These are phyloP conservation scores for Andricus curvator DNA, from an alignment of 2,888 invertebrate genomes.

Conservation along the genomic window DNA sequence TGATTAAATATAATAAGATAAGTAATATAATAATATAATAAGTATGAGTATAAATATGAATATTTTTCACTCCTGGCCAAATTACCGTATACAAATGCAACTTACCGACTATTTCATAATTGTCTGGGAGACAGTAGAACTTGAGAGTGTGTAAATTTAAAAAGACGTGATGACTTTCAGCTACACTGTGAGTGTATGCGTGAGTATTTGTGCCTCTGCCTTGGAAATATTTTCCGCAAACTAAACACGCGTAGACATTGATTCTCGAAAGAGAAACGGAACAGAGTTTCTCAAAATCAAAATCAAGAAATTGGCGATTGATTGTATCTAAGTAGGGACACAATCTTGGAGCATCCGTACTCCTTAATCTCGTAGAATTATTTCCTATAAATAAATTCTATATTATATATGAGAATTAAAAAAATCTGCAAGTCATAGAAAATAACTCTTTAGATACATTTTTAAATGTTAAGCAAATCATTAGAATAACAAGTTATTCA, in stretches of 20 bases:
- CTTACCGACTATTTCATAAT: conserved; percentile 98
- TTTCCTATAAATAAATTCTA: conserved; percentile 30
- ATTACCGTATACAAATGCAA: conserved; percentile 14
- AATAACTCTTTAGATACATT: neutral
- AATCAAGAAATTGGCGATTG: conserved; percentile 96
- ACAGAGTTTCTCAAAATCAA: conserved; percentile 99
- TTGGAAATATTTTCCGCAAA: conserved; percentile 99
- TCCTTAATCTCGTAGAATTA: conserved; percentile 33
- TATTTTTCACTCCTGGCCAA: neutral
- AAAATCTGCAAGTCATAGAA: neutral
- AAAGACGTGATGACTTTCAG: conserved; percentile 98
- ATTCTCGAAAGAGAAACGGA: conserved; percentile 98
- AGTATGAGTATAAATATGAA: no score
- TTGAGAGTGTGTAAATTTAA: conserved; percentile 97
- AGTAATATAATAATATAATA: no score
- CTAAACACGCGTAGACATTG: conserved; percentile 99
- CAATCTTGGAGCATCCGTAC: conserved; percentile 79
- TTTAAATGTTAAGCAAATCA: no score
- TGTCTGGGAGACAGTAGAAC: conserved; percentile 99
- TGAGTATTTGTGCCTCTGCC: conserved; percentile 98
- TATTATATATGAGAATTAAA: neutral
- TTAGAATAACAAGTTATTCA: no score
- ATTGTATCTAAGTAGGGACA: conserved; percentile 99
- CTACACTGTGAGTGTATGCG: conserved; percentile 99
- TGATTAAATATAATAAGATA: no score